phyloP scores from a whole-genome alignment of 2,113 vertebrate species.

The Aythya baeri region DNA sequence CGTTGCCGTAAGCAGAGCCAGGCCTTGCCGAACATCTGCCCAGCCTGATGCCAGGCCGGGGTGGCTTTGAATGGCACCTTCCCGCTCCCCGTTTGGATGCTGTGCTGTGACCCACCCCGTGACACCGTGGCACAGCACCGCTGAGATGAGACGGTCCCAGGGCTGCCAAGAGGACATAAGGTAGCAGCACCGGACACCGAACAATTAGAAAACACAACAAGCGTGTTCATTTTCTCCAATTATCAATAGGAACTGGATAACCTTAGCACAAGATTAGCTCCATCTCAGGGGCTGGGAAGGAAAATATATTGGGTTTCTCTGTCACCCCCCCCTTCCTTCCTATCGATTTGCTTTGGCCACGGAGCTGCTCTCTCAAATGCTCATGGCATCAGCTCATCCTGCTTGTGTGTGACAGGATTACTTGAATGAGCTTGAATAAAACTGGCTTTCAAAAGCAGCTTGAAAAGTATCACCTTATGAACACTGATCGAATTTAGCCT shows the following conservation, averaged over 20 bases:
- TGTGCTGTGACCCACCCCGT: no score
- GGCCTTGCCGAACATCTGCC: not conserved
- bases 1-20: no score
- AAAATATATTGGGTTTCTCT: not conserved
- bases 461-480: conserved; percentile 31
- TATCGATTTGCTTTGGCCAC: not conserved
- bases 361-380: not conserved
- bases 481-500: not conserved
- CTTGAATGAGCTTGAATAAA: conserved; percentile 35
- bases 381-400: not conserved
- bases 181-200: not conserved
- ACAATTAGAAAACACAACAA: not conserved
- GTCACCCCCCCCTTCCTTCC: fast-evolving
- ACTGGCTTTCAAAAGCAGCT: conserved; percentile 17
- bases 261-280: not conserved
- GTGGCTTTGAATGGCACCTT: not conserved
- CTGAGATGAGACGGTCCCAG: fast-evolving
- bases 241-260: not conserved
- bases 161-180: not conserved
- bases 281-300: not conserved
- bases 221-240: not conserved
- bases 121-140: not conserved
- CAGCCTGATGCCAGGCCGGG: not conserved
- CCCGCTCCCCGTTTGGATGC: not conserved
- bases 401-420: not conserved